Conservation (phyloP, 2,113 vertebrate genomes). For the Oenanthe oenanthe region DNA sequence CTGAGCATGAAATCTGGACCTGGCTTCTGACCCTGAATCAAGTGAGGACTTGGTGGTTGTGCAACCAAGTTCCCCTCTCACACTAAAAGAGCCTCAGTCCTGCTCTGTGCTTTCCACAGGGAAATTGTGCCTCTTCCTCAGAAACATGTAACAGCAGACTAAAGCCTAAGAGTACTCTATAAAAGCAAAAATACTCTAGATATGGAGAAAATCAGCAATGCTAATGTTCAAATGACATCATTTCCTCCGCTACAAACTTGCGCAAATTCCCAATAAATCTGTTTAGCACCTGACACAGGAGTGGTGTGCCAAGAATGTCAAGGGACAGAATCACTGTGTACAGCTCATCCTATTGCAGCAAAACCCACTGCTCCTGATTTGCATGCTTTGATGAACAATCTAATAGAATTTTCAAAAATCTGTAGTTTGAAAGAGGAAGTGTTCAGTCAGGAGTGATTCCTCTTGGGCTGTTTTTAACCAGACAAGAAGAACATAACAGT, state of each 20-base stretch:
- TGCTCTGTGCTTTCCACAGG: accelerated
- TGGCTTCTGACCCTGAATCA: background rate
- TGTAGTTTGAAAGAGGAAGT: slow-evolving; percentile 55
- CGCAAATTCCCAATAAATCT: background rate
- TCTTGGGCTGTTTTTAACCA: slow-evolving; percentile 67
- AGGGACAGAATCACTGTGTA: background rate
- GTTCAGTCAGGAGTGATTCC: slow-evolving; percentile 57
- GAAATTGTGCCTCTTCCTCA: background rate
- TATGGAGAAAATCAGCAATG: background rate
- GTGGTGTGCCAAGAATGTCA: background rate
- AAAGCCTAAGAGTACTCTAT: background rate
- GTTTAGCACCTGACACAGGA: background rate
- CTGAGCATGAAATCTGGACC: background rate
- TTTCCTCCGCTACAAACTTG: background rate
- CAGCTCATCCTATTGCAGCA: background rate
- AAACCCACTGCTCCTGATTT: background rate
- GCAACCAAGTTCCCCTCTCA: background rate
- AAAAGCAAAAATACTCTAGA: background rate
- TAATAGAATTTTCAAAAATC: background rate
- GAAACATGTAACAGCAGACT: background rate
- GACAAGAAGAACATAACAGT: slow-evolving; percentile 32
- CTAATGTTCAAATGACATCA: background rate
- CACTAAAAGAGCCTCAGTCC: background rate
- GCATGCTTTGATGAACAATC: background rate
- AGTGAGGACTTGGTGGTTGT: background rate